Base-by-base conservation (phyloP, 2,888 invertebrate genomes). In the Epirrhoe alternata region DNA sequence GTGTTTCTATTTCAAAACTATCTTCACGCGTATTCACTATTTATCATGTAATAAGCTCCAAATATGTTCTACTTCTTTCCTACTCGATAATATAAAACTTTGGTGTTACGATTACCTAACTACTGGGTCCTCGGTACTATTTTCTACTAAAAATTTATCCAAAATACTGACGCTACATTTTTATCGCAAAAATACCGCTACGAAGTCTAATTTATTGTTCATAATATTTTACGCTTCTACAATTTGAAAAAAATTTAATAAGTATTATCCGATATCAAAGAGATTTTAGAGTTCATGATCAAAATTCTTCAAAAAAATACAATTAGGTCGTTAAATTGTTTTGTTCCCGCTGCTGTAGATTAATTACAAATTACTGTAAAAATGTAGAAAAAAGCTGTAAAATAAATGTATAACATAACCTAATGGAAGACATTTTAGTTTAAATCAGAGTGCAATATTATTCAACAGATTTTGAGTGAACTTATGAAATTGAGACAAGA, bases 361-460 rank as follows among this genome's bases (percentile, higher is more conserved):
- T 76, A 66, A 74, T 71, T 74, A 74, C 65, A 67, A 64, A 70
- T 68, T 67, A 70, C 70, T 66, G 69, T 75, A 72, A 57, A 64
- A 12, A 8, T 56, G 66, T 73, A 74, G 49, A 67, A 75, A 45
- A 77, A 62, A 70, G 59, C 62, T 62, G 64, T 71, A 74, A 72
- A 65, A 74, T 78, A 81, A 79, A 63, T 72, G 68, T 75, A 72
- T 78, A 85, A 83, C 81, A 85, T 89, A 89, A 88, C 84, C 90
- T 92, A 92, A 87, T 92, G 92, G 92, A 92, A 92, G 92, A 92
- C 92, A 81, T 87, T 85, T 75, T 74, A 64, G 81, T 86, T 85
- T 84, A 80, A 88, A 86, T 85, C 79, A 75, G 79, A 82, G 80
- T 77, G 75, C 80, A 66, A 75, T 69, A 75, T 66, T 72, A 65